phyloP scores from a whole-genome alignment of 1,140 invertebrate species.

The Drosophila micromelanica region DNA sequence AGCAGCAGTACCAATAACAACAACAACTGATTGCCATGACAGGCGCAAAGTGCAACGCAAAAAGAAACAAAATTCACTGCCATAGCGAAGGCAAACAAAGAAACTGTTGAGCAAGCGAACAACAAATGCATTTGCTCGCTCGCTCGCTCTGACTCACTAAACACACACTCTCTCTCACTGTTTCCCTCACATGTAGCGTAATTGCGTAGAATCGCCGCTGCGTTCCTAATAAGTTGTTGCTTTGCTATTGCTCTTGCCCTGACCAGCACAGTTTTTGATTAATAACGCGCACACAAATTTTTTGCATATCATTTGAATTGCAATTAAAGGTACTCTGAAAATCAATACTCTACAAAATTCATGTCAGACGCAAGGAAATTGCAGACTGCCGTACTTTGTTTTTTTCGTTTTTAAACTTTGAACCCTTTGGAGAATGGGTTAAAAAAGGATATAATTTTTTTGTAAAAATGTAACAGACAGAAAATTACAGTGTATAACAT shows the following conservation, averaged over 20 bases:
- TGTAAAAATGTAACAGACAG: no score
- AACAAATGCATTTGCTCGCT: constrained; percentile 7
- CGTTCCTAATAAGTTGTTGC: constrained; percentile 19
- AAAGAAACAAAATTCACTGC: constrained; percentile 20
- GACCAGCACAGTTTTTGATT: constrained; percentile 25
- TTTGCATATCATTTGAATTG: constrained; percentile 39
- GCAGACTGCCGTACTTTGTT: no score
- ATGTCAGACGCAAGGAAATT: no score
- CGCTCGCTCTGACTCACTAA: constrained; percentile 1
- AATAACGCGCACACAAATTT: constrained; percentile 22
- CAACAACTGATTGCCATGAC: constrained; percentile 39
- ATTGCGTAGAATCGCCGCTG: constrained; percentile 3
- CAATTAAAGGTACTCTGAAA: constrained; percentile 35
- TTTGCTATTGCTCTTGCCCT: background rate
- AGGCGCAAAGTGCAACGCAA: constrained; percentile 28
- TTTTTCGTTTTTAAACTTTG: no score
- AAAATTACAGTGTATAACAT: no score
- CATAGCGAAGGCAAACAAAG: constrained; percentile 33
- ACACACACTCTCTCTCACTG: background rate
- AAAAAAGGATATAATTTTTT: no score
- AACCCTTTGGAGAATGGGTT: no score
- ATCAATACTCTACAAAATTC: constrained; percentile 36
- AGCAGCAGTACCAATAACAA: background rate
- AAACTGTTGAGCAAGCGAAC: constrained; percentile 38
- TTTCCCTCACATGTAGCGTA: background rate